Evolutionary conservation across 2,797 vertebrate genomes (phyloP), one percentile per base, ranked within the genome.

Genomic region (Brachyalestes nurse): DNA sequence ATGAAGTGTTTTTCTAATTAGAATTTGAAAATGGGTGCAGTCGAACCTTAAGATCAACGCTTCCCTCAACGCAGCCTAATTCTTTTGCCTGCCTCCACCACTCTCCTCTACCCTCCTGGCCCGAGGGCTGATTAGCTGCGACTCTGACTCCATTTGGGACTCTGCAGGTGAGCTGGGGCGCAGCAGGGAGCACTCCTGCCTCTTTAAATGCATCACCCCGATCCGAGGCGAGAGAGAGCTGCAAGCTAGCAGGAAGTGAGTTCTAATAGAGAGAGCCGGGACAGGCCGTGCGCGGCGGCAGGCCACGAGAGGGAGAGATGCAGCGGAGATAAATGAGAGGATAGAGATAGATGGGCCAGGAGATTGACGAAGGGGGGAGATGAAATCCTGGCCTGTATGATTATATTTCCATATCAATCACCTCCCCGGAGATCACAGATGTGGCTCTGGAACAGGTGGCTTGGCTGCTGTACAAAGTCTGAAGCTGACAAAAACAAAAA

Each of bases 321-420:
- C 67, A 42, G 55, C 19, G 28, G 64, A 75, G 57, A 81, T 78
- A 82, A 78, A 80, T 78, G 65, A 16, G 69, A 42, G 77, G 66
- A 87, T 88, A 66, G 73, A 90, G 84, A 88, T 89, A 91, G 89
- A 91, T 89, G 86, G 79, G 57, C 65, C 57, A 49, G 47, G 80
- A 82, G 83, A 86, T 79, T 73, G 82, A 60, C 64, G 53, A 75
- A 74, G 74, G 80, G 83, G 64, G 49, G 78, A 73, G 65, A 81
- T 84, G 82, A 93, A 82, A 84, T 92, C 90, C 89, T 89, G 93
- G 91, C 89, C 90, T 87, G 92, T 92, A 91, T 93, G 92, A 93
- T 93, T 94, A 91, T 94, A 95, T 95, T 94, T 95, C 93, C 94
- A 95, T 94, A 94, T 95, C 94, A 95, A 94, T 95, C 93, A 91